A percentile compares a stretch with the other conserved stretches of the same genome.
phyloP scores from a whole-genome alignment of 2,888 invertebrate species.

The Silvanus unidentatus region DNA sequence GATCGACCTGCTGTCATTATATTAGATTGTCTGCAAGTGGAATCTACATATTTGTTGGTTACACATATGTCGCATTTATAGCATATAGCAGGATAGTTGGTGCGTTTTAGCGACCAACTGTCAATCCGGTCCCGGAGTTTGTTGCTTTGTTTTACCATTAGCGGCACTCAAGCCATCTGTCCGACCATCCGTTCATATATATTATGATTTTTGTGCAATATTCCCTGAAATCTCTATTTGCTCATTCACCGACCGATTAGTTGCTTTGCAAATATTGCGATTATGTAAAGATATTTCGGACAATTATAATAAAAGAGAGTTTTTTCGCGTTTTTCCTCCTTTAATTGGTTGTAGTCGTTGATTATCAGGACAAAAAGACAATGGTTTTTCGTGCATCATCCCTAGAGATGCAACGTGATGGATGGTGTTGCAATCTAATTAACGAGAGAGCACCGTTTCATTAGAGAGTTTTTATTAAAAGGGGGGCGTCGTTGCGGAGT shows the following conservation, averaged over 20 bases:
- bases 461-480: conserved; percentile 41
- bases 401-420: conserved; percentile 20
- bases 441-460: conserved; percentile 40
- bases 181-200: conserved; percentile 24
- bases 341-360: no score
- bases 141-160: conserved; percentile 36
- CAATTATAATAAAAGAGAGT: no score
- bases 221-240: no score
- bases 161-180: conserved; percentile 32
- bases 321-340: no score
- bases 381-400: no score
- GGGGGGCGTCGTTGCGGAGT: conserved; percentile 33
- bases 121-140: conserved; percentile 25
- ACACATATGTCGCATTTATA: conserved; percentile 32
- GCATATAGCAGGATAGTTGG: conserved; percentile 11
- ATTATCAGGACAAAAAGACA: no score
- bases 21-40: conserved; percentile 36
- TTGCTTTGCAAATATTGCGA: no score
- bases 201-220: conserved; percentile 1
- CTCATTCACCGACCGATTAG: no score
- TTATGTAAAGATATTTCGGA: no score
- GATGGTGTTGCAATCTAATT: conserved; percentile 39
- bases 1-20: conserved; percentile 28
- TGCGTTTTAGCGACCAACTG: conserved; percentile 40
- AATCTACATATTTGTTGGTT: conserved; percentile 34